Conservation (phyloP, 2,888 invertebrate genomes). For the Rotaria macrura region DNA sequence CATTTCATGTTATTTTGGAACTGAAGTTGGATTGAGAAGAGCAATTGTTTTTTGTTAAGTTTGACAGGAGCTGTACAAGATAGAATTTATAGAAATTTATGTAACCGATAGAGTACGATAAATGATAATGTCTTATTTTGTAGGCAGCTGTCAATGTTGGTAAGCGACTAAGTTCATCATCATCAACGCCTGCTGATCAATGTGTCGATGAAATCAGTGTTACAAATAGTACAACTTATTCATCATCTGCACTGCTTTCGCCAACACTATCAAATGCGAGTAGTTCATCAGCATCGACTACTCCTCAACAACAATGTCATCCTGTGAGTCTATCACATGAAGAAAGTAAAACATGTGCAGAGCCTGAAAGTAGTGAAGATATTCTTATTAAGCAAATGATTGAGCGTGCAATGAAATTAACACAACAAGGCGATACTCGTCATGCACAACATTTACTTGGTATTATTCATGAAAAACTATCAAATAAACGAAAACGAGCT, state of each 20-base stretch:
- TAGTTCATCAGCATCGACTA: neutral
- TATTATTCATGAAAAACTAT: slow-evolving; percentile 11
- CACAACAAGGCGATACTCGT: slow-evolving; percentile 10
- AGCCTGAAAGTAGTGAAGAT: neutral
- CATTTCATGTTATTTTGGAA: no score
- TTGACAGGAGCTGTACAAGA: no score
- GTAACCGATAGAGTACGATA: no score
- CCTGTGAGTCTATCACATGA: neutral
- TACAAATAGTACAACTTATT: neutral
- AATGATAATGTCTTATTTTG: no score
- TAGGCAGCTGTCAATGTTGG: neutral
- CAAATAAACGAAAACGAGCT: neutral
- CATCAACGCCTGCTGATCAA: neutral
- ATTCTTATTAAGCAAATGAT: neutral
- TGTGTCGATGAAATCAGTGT: neutral
- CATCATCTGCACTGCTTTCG: neutral
- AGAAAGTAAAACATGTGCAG: neutral
- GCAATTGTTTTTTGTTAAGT: no score
- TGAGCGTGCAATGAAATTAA: neutral
- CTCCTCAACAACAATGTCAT: slow-evolving; percentile 11
- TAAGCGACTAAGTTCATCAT: neutral
- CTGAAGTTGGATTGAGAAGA: no score
- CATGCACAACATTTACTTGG: neutral
- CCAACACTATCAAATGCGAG: neutral
- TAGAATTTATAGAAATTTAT: no score